These are phyloP conservation scores for Etheostoma nigrum DNA, from an alignment of 2,797 vertebrate genomes.

Conservation along the genomic window DNA sequence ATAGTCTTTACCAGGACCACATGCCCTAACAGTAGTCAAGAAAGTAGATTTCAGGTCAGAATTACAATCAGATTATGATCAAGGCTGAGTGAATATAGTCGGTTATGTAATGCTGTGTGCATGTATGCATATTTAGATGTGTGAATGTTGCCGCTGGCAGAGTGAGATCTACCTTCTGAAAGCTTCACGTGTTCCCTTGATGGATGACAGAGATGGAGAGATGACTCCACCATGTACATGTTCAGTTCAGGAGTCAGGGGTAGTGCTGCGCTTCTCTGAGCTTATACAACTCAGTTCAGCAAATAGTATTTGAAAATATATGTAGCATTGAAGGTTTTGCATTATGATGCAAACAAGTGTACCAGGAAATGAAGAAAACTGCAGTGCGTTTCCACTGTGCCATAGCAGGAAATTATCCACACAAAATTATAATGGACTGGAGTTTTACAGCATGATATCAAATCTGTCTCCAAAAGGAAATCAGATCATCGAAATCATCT, in stretches of 20 bases:
- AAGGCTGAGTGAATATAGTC: conserved; percentile 3
- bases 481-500: background rate
- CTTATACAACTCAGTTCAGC: conserved; percentile 10
- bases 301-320: conserved; percentile 18
- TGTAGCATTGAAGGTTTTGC: background rate
- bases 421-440: background rate
- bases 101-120: conserved; percentile 26
- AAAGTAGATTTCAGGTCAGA: conserved; percentile 2
- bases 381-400: background rate
- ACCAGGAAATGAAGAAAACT: background rate
- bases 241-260: conserved; percentile 41
- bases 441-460: background rate
- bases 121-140: conserved; percentile 21
- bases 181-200: conserved; percentile 30
- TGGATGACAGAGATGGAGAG: conserved; percentile 38
- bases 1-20: background rate
- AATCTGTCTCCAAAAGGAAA: background rate
- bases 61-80: conserved; percentile 18
- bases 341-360: background rate
- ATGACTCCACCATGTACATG: conserved; percentile 22
- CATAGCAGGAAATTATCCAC: background rate
- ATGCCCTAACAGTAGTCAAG: background rate
- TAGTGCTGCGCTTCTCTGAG: conserved; percentile 5
- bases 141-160: conserved; percentile 11
- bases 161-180: conserved; percentile 23